Evolutionary conservation across 2,888 invertebrate species (phyloP).

Genomic region (Malacosoma neustria): DNA sequence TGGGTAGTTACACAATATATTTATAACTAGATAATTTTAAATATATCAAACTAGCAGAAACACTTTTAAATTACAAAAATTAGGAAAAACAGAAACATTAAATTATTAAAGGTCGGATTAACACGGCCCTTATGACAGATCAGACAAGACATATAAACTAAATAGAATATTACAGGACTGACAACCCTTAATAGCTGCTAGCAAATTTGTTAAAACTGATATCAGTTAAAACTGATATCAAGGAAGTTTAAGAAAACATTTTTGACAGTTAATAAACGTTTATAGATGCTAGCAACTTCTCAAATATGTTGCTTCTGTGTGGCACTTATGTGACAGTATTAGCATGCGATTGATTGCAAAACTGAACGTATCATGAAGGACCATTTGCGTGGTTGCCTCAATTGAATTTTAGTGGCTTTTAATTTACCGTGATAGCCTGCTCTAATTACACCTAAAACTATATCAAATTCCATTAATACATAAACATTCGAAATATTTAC

Average conservation of each 20-base stretch:
- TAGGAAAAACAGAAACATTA: slow-evolving; percentile 4
- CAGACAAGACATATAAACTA: no score
- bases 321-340: background rate
- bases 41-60: no score
- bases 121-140: background rate
- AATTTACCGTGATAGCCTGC: no score
- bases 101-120: background rate
- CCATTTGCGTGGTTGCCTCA: background rate
- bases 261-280: background rate
- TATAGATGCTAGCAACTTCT: background rate
- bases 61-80: background rate
- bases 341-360: background rate
- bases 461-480: no score
- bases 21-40: no score
- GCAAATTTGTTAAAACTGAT: background rate
- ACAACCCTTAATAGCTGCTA: background rate
- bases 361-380: background rate
- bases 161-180: background rate
- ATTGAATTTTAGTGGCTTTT: no score
- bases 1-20: no score
- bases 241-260: no score
- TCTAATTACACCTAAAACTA: no score
- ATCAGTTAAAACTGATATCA: background rate
- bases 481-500: no score
- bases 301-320: background rate